These are phyloP conservation scores for Tyria jacobaeae DNA, from an alignment of 2,888 invertebrate species.

Conservation along the genomic window DNA sequence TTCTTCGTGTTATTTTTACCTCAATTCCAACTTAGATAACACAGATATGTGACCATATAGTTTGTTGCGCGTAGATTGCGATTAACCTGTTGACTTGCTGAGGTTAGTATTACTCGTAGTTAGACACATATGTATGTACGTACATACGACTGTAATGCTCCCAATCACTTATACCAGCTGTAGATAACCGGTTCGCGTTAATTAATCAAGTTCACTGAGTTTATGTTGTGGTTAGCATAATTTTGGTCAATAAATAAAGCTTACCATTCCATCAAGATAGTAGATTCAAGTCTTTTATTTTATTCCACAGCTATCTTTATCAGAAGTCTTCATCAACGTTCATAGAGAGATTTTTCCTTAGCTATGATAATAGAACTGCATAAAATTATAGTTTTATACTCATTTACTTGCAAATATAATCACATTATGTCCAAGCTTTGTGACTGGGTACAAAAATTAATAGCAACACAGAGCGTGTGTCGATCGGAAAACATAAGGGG, in stretches of 20 bases:
- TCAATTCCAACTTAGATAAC: conserved; percentile 49
- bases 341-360: conserved; percentile 60
- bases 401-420: conserved; percentile 84
- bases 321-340: conserved; percentile 56
- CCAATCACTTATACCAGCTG: conserved; percentile 48
- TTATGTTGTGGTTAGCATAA: conserved; percentile 33
- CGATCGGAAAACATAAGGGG: conserved; percentile 81
- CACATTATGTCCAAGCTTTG: conserved; percentile 83
- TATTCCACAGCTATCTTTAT: conserved; percentile 43
- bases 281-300: conserved; percentile 26
- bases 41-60: conserved; percentile 47
- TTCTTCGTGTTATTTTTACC: conserved; percentile 55
- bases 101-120: conserved; percentile 30
- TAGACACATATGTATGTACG: conserved; percentile 9
- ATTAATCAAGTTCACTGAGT: conserved; percentile 43
- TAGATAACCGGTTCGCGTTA: conserved; percentile 35
- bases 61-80: conserved; percentile 41
- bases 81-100: conserved; percentile 55
- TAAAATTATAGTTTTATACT: conserved; percentile 67
- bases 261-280: conserved; percentile 30
- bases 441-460: conserved; percentile 83
- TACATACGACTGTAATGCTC: conserved; percentile 23
- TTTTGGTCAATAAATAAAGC: conserved; percentile 33
- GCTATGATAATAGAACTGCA: conserved; percentile 61
- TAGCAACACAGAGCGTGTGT: conserved; percentile 77